Base-by-base conservation (phyloP, 2,888 invertebrate species). In the Cremastinae sp. region DNA sequence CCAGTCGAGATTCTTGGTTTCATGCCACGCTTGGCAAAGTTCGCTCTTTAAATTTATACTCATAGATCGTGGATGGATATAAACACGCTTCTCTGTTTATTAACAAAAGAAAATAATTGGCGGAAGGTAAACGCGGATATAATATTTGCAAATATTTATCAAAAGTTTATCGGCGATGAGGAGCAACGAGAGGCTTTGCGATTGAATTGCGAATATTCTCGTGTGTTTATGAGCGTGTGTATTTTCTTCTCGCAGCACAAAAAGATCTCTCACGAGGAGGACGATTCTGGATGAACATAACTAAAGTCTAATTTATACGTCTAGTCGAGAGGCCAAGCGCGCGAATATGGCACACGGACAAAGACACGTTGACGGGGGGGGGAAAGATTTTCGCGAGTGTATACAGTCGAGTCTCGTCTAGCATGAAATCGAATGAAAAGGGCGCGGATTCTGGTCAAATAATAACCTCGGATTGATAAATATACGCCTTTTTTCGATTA, bases 1-100 rank as follows among this genome's bases (percentile, higher is more conserved):
- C n/a, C 12, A 39, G 55, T 16, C 39, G 61, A 64, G 76, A 83
- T 83, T 83, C 83, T 83, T 83, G 83, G 82, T 75, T 49, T 72
- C 70, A 65, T 80, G 83, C 76, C 76, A 73, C 59, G 69, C 53
- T 65, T 76, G 65, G 76, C 76, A 70, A 69, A 70, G 56, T 51
- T 71, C 47, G 16, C 28, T 43, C 43, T 20, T 59, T 37, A 39
- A 51, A 47, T 14, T 8, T 47, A 14, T 14, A 47, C 28, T 2
- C 53, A 53, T 53, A 55, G 12, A 37, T 55, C 8, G 41, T 28
- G 35, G 45, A 12, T 14, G 10, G 28, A 28, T 65, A 55, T 43
- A 16, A 43, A 55, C 53, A 16, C 8, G 18, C 28, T 35, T 5
- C n/a, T 10, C 35, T 47, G 20, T 18, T n/a, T 37, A 47, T 18